Percentiles rank a stretch among this genome's conserved stretches.
phyloP scores from a whole-genome alignment of 2,113 vertebrate species.

The Stigmatopora argus region DNA sequence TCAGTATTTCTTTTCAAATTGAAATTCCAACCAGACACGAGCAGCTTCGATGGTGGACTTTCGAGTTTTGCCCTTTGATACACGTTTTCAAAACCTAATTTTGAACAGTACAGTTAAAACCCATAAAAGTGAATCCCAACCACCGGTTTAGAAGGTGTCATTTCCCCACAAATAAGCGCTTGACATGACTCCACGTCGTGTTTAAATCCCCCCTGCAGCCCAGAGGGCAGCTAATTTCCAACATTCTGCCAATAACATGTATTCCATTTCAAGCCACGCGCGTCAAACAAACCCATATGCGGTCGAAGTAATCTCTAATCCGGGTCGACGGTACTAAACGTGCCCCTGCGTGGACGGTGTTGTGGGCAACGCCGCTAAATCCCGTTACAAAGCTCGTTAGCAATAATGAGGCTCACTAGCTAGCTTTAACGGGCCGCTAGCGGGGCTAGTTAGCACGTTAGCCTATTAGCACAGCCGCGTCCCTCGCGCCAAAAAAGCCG shows the following conservation, averaged over 20 bases:
- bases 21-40: no score
- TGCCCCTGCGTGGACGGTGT: constrained; percentile 27
- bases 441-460: constrained; percentile 41
- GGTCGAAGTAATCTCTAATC: constrained; percentile 40
- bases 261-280: not conserved
- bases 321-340: not conserved
- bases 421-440: constrained; percentile 38
- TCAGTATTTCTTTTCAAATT: no score
- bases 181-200: constrained; percentile 44
- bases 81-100: not conserved
- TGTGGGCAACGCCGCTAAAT: constrained; percentile 30
- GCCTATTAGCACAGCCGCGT: constrained; percentile 25
- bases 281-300: constrained; percentile 20
- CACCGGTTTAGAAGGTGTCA: constrained; percentile 26
- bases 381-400: constrained; percentile 63
- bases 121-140: not conserved
- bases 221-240: not conserved
- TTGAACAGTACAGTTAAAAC: not conserved
- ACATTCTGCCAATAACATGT: constrained; percentile 30
- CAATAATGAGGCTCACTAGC: constrained; percentile 61
- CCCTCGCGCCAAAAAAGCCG: constrained; percentile 16
- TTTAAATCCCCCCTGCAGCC: constrained; percentile 44
- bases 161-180: constrained; percentile 43
- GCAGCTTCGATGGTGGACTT: no score
- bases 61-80: no score